Evolutionary conservation across 1,140 invertebrate species (phyloP).

Genomic region (Drosophila ogumai): DNA sequence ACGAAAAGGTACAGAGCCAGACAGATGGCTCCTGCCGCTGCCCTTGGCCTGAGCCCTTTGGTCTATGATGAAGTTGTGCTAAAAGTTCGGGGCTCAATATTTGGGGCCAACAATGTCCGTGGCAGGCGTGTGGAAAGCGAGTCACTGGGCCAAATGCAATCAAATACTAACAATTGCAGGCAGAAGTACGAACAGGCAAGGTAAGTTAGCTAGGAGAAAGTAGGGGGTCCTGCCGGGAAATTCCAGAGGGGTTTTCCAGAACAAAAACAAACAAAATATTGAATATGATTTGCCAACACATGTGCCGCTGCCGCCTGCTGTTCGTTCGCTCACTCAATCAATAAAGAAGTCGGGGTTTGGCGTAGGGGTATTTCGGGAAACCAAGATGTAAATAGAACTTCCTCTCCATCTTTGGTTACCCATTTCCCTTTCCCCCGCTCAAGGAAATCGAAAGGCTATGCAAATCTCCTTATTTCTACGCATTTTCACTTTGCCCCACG

Average conservation of each 20-base stretch:
- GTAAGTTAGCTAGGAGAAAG: neutral
- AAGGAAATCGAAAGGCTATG: slow-evolving; percentile 60
- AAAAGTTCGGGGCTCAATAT: slow-evolving; percentile 64
- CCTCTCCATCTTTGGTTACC: neutral
- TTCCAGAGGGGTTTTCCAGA: neutral
- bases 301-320: slow-evolving; percentile 43
- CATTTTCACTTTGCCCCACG: slow-evolving; percentile 53
- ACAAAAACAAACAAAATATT: slow-evolving; percentile 70
- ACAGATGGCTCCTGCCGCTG: slow-evolving; percentile 40
- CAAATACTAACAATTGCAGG: slow-evolving; percentile 64
- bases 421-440: neutral
- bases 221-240: neutral
- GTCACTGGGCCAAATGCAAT: slow-evolving; percentile 70
- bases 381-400: slow-evolving; percentile 36
- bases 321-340: slow-evolving; percentile 64
- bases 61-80: slow-evolving; percentile 70
- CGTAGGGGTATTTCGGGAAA: neutral
- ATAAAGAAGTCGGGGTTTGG: slow-evolving; percentile 33
- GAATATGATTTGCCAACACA: slow-evolving; percentile 80
- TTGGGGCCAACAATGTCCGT: slow-evolving; percentile 21
- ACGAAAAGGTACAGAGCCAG: slow-evolving; percentile 42
- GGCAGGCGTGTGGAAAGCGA: slow-evolving; percentile 43
- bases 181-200: slow-evolving; percentile 20
- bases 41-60: slow-evolving; percentile 24
- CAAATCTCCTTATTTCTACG: slow-evolving; percentile 65